Evolutionary conservation across 2,888 invertebrate species (phyloP).

Genomic region (Cephus pygmeus): DNA sequence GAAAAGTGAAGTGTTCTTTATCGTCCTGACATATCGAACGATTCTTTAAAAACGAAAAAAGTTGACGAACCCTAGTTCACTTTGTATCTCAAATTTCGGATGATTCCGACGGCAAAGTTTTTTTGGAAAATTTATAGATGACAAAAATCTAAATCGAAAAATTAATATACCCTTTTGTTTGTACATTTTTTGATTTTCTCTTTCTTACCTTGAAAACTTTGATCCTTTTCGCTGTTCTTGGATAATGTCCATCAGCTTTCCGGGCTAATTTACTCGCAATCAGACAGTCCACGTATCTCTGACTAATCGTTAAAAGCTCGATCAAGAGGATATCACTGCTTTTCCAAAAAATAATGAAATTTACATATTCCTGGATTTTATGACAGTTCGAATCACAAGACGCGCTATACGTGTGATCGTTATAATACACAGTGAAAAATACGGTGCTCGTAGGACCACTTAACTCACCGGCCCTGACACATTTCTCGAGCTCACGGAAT

Average conservation of each 20-base stretch:
- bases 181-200: neutral
- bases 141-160: too few relatives aligned
- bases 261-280: neutral
- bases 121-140: neutral
- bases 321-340: neutral
- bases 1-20: neutral
- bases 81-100: neutral
- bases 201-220: too few relatives aligned
- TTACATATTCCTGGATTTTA: slow-evolving; percentile 30
- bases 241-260: too few relatives aligned
- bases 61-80: too few relatives aligned
- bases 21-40: neutral
- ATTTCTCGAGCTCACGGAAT: neutral
- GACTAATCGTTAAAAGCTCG: too few relatives aligned
- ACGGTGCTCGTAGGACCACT: neutral
- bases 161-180: too few relatives aligned
- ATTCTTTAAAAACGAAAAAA: neutral
- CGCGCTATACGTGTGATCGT: neutral
- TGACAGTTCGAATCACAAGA: slow-evolving; percentile 7
- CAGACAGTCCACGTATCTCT: too few relatives aligned
- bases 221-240: too few relatives aligned
- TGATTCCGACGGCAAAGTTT: neutral
- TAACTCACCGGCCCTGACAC: neutral
- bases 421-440: neutral
- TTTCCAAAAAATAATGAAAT: slow-evolving; percentile 13